Conservation (phyloP, 2,888 invertebrate species). For the Agonum fuliginosum region DNA sequence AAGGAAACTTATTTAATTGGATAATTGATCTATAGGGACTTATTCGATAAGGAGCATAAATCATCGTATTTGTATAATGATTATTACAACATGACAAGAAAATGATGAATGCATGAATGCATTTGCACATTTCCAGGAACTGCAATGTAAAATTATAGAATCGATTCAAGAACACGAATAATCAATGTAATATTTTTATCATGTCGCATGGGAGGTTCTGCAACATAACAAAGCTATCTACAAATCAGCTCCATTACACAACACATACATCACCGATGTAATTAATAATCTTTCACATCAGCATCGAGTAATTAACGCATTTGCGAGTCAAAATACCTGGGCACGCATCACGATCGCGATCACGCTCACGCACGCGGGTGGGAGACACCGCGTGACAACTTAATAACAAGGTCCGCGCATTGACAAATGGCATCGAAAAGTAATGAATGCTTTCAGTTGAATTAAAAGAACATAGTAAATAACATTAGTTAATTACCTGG, state of each 20-base stretch:
- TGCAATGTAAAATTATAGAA: not conserved
- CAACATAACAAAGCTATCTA: constrained; percentile 35
- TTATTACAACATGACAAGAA: no score
- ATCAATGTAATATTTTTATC: constrained; percentile 6
- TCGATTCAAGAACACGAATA: not conserved
- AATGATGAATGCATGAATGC: no score
- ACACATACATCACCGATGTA: constrained; percentile 34
- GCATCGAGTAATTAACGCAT: constrained; percentile 49
- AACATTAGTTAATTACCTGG: constrained; percentile 56
- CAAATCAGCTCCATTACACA: constrained; percentile 48
- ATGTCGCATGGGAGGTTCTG: not conserved
- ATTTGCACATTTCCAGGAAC: not conserved
- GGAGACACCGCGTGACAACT: constrained; percentile 52
- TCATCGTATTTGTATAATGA: no score
- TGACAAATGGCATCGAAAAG: constrained; percentile 59
- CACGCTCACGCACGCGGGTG: constrained; percentile 21
- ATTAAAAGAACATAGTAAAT: constrained; percentile 58
- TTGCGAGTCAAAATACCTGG: constrained; percentile 48
- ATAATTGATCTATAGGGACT: no score
- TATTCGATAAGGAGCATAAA: no score
- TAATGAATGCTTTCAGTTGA: constrained; percentile 59
- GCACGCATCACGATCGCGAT: not conserved
- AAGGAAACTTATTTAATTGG: not conserved
- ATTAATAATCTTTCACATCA: constrained; percentile 53
- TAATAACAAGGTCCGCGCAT: constrained; percentile 56